Evolutionary conservation across 92 coral and sea anemone genomes (phyloP), one percentile per base, ranked within the genome.

Genomic region (Epizoanthus stellaris): DNA sequence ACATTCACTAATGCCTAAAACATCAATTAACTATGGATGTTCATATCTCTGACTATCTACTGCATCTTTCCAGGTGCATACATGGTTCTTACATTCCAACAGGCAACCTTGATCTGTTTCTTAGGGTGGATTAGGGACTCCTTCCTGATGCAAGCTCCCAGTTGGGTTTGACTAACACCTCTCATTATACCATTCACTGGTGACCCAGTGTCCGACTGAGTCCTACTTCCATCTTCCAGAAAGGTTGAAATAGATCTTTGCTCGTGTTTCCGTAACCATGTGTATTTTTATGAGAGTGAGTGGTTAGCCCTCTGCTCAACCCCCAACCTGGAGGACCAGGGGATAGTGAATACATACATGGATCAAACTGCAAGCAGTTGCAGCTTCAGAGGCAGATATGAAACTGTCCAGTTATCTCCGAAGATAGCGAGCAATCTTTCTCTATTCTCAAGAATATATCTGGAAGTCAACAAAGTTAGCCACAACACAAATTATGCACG

Each of bases 261-360:
- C 43, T 76, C 30, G 58, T 72, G 58, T 20, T 39, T 54, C 39
- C 16, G 62, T 76, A 56, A 56, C 62, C 39, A 0, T 30, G 34
- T 30, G 34, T 30, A 30, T 30, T 30, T 30, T 30, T 30, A 30
- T 30, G 68, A 53, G 67, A 21, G 30, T 49, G 66, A 49, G 67
- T 76, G 39, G 82, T 21, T 77, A 42, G 69, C 82, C 67, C 82
- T 66, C 62, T 66, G 82, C 82, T 47, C 82, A 77, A 77, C 82
- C 82, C 82, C 82, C 67, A 77, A 53, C 69, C 40, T 77, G 40
- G 49, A 77, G 36, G 36, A 30, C 36, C 36, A 30, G 36, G 36
- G 36, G 36, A 30, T 2, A 30, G 36, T 30, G 36, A 30, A 30
- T 30, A 30, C 36, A 30, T 30, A 30, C 36, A 30, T 30, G 2